A percentile compares a stretch with the other conserved stretches of the same genome.
These are phyloP conservation scores for Pomacea canaliculata DNA, from an alignment of 2,888 invertebrate genomes.

Conservation along the genomic window DNA sequence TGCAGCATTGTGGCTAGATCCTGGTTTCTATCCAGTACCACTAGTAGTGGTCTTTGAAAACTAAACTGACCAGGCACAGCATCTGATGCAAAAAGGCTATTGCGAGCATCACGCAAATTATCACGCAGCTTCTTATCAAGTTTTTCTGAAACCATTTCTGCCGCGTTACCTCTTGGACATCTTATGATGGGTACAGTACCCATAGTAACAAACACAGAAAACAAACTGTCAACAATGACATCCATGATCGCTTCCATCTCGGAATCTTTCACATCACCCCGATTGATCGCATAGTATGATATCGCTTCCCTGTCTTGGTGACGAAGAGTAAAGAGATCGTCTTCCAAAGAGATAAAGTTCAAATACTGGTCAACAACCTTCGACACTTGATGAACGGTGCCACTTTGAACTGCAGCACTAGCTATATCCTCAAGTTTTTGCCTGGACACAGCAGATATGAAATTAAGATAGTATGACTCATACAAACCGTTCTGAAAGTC, in stretches of 20 bases:
- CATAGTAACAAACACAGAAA: constrained; percentile 96
- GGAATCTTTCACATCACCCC: constrained; percentile 91
- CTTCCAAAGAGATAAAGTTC: constrained; percentile 97
- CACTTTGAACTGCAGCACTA: constrained; percentile 88
- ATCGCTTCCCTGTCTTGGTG: constrained; percentile 92
- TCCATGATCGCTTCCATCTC: constrained; percentile 97
- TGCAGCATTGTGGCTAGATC: constrained; percentile 98
- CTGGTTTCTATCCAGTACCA: constrained; percentile 92
- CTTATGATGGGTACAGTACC: constrained; percentile 93
- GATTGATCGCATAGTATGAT: constrained; percentile 95
- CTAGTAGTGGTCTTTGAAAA: constrained; percentile 92
- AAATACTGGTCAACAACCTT: constrained; percentile 98
- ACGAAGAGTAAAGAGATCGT: constrained; percentile 94
- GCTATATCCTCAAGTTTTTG: constrained; percentile 96
- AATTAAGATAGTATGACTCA: constrained; percentile 93
- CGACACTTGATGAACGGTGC: constrained; percentile 90
- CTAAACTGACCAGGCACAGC: constrained; percentile 75
- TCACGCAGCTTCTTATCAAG: constrained; percentile 96
- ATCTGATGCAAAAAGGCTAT: constrained; percentile 85
- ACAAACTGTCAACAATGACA: constrained; percentile 93
- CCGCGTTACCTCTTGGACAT: constrained; percentile 94
- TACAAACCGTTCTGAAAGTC: constrained; percentile 83
- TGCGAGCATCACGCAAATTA: constrained; percentile 95
- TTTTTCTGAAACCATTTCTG: constrained; percentile 97
- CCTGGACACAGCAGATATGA: constrained; percentile 89